phyloP scores from a whole-genome alignment of 2,888 invertebrate genomes.

The Hemithea aestivaria region DNA sequence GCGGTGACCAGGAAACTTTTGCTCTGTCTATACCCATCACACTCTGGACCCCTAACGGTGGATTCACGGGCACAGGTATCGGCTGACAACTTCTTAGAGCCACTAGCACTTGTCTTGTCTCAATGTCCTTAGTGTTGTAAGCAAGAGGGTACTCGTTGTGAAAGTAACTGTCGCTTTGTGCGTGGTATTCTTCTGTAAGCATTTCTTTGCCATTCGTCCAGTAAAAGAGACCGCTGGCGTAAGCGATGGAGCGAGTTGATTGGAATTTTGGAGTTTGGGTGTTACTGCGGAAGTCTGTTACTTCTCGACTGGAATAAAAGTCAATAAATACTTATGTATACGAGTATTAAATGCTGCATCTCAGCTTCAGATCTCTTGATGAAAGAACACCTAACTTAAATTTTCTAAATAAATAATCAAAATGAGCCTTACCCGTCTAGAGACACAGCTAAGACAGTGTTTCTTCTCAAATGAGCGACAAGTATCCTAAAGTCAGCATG shows the following conservation, averaged over 20 bases:
- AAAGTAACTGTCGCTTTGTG: constrained; percentile 83
- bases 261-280: constrained; percentile 87
- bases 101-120: constrained; percentile 63
- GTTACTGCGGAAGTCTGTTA: constrained; percentile 84
- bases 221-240: constrained; percentile 88
- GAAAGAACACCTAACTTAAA: no score
- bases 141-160: constrained; percentile 85
- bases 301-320: constrained; percentile 78
- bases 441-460: constrained; percentile 89
- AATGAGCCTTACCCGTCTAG: constrained; percentile 90
- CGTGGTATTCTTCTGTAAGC: constrained; percentile 88
- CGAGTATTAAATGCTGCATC: no score
- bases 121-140: constrained; percentile 57
- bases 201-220: constrained; percentile 91
- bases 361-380: no score
- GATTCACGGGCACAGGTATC: constrained; percentile 86
- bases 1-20: constrained; percentile 89
- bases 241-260: constrained; percentile 86
- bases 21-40: constrained; percentile 87
- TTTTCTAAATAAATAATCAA: no score
- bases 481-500: constrained; percentile 89
- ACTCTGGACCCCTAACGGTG: constrained; percentile 89
- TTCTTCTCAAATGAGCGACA: constrained; percentile 85
- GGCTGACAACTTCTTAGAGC: constrained; percentile 87
- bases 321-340: no score